Evolutionary conservation across 2,113 vertebrate species (phyloP).

Genomic region (Chionis minor): DNA sequence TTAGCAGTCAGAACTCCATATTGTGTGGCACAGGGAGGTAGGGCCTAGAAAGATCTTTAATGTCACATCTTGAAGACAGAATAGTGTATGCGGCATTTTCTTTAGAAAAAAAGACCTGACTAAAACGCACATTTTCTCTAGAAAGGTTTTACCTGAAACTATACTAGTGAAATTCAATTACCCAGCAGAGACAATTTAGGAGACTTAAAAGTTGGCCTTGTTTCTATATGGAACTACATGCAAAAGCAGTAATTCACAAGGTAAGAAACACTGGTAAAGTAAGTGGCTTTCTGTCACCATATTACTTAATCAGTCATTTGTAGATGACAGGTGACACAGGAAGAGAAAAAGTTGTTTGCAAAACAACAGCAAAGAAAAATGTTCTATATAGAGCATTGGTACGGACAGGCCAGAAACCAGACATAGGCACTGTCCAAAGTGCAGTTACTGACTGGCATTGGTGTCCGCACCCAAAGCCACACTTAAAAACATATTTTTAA

Average conservation of each 20-base stretch:
- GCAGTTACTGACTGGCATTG: rapidly evolving
- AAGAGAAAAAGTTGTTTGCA: not conserved
- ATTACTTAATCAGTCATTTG: not conserved
- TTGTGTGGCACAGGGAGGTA: not conserved
- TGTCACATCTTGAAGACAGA: not conserved
- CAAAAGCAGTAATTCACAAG: not conserved
- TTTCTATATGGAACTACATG: not conserved
- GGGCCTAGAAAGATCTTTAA: not conserved
- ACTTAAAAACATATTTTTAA: not conserved
- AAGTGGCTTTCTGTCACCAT: not conserved
- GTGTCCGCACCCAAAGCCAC: not conserved
- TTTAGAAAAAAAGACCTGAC: not conserved
- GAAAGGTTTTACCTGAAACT: not conserved
- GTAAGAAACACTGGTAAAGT: not conserved
- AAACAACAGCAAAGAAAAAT: not conserved
- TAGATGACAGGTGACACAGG: not conserved
- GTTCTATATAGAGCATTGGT: not conserved
- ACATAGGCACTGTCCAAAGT: not conserved
- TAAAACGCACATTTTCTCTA: not conserved
- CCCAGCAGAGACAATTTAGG: not conserved
- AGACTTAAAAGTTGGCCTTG: not conserved
- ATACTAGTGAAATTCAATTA: not conserved
- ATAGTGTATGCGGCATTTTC: not conserved
- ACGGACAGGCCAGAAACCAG: not conserved
- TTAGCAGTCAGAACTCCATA: not conserved